A percentile compares a stretch with the other conserved stretches of the same genome.
Evolutionary conservation across 2,888 invertebrate species (phyloP).

Genomic region (Podabrus alpinus): DNA sequence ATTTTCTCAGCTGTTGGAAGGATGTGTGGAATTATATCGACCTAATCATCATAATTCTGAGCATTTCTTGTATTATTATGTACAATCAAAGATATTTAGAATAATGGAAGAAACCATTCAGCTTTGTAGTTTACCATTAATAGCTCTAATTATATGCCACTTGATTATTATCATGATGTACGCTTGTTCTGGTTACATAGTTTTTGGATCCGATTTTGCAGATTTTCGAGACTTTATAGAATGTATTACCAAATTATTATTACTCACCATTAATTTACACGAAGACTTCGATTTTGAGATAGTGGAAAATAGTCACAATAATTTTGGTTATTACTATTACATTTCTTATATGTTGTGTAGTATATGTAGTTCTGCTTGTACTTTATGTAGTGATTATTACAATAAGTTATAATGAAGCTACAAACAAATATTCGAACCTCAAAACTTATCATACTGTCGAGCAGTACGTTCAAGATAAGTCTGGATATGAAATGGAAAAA

Average conservation of each 20-base stretch:
- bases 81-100: slow-evolving; percentile 30
- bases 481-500: slow-evolving; percentile 16
- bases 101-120: slow-evolving; percentile 34
- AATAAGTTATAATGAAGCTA: slow-evolving; percentile 18
- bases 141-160: slow-evolving; percentile 24
- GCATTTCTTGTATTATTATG: slow-evolving; percentile 24
- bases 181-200: slow-evolving; percentile 20
- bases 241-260: slow-evolving; percentile 28
- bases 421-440: slow-evolving; percentile 18
- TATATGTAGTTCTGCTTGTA: slow-evolving; percentile 19
- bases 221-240: slow-evolving; percentile 23
- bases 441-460: slow-evolving; percentile 20
- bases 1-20: slow-evolving; percentile 2
- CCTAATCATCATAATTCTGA: slow-evolving; percentile 20
- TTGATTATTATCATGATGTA: slow-evolving; percentile 23
- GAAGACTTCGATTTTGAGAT: slow-evolving; percentile 26
- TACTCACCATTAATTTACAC: slow-evolving; percentile 33
- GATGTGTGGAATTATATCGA: slow-evolving; percentile 33
- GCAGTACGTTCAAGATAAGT: slow-evolving; percentile 19
- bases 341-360: slow-evolving; percentile 24
- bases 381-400: slow-evolving; percentile 28
- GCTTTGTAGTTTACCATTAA: slow-evolving; percentile 11
- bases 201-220: slow-evolving; percentile 27
- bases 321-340: slow-evolving; percentile 20
- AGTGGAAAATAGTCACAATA: slow-evolving; percentile 2